These are phyloP conservation scores for Amiota mariae DNA, from an alignment of 2,888 invertebrate genomes.

Conservation along the genomic window DNA sequence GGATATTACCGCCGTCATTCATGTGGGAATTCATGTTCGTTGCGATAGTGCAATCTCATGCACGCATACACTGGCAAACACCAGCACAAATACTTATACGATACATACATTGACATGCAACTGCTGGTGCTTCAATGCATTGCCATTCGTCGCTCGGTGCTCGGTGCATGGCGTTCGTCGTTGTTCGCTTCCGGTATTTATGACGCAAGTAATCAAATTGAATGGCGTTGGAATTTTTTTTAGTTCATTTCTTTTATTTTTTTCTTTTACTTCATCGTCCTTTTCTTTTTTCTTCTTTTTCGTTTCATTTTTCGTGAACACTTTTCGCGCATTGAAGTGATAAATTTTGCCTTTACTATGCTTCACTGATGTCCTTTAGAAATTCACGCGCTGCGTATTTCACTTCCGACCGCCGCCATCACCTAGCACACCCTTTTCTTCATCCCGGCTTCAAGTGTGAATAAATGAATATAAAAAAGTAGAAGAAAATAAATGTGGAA, in stretches of 20 bases:
- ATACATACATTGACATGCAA: conserved; percentile 19
- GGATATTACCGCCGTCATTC: conserved; percentile 68
- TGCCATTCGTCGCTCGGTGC: neutral
- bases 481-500: conserved; percentile 11
- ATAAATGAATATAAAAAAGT: neutral
- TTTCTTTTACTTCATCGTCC: neutral
- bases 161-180: conserved; percentile 56
- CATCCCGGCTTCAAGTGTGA: neutral
- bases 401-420: conserved; percentile 42
- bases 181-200: conserved; percentile 65
- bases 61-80: neutral
- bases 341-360: conserved; percentile 14
- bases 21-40: conserved; percentile 50
- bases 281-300: too few relatives aligned
- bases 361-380: conserved; percentile 28
- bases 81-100: conserved; percentile 41
- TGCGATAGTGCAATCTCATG: conserved; percentile 15
- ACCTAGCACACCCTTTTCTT: conserved; percentile 13
- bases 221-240: conserved; percentile 51
- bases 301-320: neutral
- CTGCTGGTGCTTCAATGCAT: neutral
- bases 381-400: conserved; percentile 58
- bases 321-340: conserved; percentile 10
- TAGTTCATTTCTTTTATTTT: neutral
- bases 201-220: conserved; percentile 68